Base-by-base conservation (phyloP, 1,140 invertebrate species). In the Pissodes strobi region DNA sequence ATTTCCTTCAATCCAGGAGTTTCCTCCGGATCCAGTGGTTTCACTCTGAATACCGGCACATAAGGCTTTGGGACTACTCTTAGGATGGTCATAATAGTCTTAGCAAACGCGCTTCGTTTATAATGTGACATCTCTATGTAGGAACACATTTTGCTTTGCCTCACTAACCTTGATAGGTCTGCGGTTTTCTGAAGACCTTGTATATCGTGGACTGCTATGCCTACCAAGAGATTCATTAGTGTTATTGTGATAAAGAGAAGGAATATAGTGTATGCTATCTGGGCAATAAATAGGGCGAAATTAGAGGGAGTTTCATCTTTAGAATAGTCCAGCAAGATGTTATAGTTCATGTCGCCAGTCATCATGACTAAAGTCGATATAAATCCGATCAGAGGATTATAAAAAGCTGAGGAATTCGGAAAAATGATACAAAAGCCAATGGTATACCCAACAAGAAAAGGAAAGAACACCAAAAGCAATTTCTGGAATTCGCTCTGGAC, bases 331-430 rank as follows among this genome's bases (percentile, higher is more conserved):
- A 68, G 39, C 2, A 68, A 30, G n/a, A 68, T 37, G 55, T 88
- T 86, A 34, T 90, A 82, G 70, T 90, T 87, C 51, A 91, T 77
- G 75, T 94, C 92, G 0, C 92, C 91, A 1, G 92, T 93, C 90
- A 93, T 93, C 90, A 93, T 93, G 0, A 92, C 90, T 27, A 93
- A 76, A 0, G 91, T 88, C 5, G 92, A 91, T 27, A 93, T 89
- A 43, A 92, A 85, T 12, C 87, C 87, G 75, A 88, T 87, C 58
- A 91, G 85, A 1, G 89, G 87, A 79, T 88, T 89, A 22, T 87
- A 84, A 74, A 92, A 92, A 0, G 87, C 86, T 9, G 87, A 85
- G 1, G 88, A 89, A 37, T 87, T 85, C 0, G 90, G 90, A 78
- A 92, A 92, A 69, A 92, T 88, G 0, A 92, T 89, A 75, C 89